Evolutionary conservation across 2,113 vertebrate genomes (phyloP), one percentile per base, ranked within the genome.

Genomic region (Carettochelys insculpta): DNA sequence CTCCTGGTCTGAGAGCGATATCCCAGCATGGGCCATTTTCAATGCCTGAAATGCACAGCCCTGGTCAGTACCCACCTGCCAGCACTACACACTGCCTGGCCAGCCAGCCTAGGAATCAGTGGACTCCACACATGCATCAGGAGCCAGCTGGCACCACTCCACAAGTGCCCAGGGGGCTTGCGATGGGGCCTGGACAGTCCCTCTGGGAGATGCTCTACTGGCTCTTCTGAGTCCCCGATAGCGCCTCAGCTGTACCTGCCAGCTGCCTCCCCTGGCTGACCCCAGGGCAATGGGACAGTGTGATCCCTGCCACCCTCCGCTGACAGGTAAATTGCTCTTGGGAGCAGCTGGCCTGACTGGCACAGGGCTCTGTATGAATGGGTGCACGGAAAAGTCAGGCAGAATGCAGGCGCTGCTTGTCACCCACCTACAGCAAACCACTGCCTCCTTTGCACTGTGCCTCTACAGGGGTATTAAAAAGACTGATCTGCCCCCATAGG

Each of bases 1-100:
- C 86, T 98, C 98, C 90, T 98, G 98, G 89, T 98, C 97, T 1
- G 98, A 98, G 91, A 98, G 89, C 1, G 98, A 98, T 95, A 98
- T 97, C 87, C 98, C 98, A 48, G 97, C 98, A 3, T 98, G 98
- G 22, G 98, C 98, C 96, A 97, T 97, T 94, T 98, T 98, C 97
- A 98, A 92, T 93, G 98, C 98, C 98, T 98, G 96, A 52, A 97
- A 98, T 68, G 48, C 77, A 97, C 88, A 96, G 82, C 85, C 61
- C 71, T 68, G 48, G 19, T 97, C 91, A 96, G n/a, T 51, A 50
- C 50, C 47, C 52, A 34, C 24, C 61, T 25, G 80, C 41, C 80
- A 86, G 48, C 43, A 71, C 61, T 56, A 51, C 52, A 52, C 19
- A 75, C 83, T 29, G 87, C 75, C 51, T 51, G 25, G 29, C 22